Evolutionary conservation across 2,888 invertebrate species (phyloP).

Genomic region (Homarus gammarus): DNA sequence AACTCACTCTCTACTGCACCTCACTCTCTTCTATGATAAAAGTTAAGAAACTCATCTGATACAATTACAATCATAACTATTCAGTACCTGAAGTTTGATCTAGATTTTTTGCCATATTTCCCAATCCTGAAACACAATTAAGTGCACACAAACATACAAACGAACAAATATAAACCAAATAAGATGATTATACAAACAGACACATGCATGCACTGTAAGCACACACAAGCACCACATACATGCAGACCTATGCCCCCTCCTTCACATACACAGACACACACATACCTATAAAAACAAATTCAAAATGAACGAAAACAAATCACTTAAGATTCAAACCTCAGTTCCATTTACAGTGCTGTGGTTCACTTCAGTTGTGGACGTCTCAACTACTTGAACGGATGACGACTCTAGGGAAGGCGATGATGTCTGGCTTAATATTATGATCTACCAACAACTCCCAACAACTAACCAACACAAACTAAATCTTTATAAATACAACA

Average conservation of each 20-base stretch:
- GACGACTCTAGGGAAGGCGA: constrained; percentile 63
- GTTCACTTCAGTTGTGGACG: constrained; percentile 43
- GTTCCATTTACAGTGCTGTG: constrained; percentile 64
- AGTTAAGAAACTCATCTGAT: too few relatives aligned
- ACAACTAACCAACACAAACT: neutral
- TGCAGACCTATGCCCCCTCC: too few relatives aligned
- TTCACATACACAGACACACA: neutral
- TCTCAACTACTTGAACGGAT: constrained; percentile 73
- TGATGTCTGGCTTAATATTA: constrained; percentile 24
- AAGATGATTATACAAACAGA: too few relatives aligned
- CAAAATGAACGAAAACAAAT: neutral
- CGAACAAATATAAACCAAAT: too few relatives aligned
- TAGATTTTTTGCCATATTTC: too few relatives aligned
- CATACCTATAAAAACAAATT: neutral
- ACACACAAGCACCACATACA: neutral
- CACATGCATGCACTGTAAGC: too few relatives aligned
- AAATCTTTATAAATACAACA: neutral
- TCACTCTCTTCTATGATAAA: too few relatives aligned
- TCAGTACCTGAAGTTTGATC: too few relatives aligned
- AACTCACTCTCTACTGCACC: too few relatives aligned
- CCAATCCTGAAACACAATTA: too few relatives aligned
- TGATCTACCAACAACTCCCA: neutral
- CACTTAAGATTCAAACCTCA: constrained; percentile 44
- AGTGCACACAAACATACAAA: too few relatives aligned
- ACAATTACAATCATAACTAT: too few relatives aligned